Base-by-base conservation (phyloP, 1,140 invertebrate genomes). In the Plutomurus gul region DNA sequence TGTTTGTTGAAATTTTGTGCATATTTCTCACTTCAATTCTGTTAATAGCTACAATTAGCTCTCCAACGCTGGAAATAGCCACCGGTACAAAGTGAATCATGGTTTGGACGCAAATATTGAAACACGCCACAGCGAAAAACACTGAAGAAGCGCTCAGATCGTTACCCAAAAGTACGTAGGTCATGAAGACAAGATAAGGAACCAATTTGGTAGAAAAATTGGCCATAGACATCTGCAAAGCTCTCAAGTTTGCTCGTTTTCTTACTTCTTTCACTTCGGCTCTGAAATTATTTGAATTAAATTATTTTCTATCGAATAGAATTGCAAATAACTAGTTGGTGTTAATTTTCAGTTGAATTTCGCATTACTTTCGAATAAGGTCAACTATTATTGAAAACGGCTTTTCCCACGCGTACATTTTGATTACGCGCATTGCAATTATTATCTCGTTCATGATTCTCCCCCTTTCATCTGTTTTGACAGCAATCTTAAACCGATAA, bases 401-500 rank as follows among this genome's bases (percentile, higher is more conserved):
- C 76, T 89, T 89, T 82, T 93, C 92, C 92, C 92, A 93, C 1
- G 91, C 90, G 82, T 93, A 93, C 92, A 94, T 94, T 87, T 94
- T 95, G 22, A 95, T 92, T 0, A 90, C 89, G 87, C 92, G 82
- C 78, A 90, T 95, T 0, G 94, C 95, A 51, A 91, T 90, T 20
- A 97, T 91, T n/a, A 97, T 94, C 87, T 97, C 95, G 85, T 93
- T 95, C 93, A 96, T 96, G 71, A 95, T 86, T 70, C 92, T 88
- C 0, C 97, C 92, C 79, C 95, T 88, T 84, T 95, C 91, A 85
- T 97, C 96, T 0, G 95, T 96, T 82, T 90, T 89, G 4, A 88
- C 79, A 0, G 94, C 92, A n/a, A 92, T 93, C 81, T 89, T 87
- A 70, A 90, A 84, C 77, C 93, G 89, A 25, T 92, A 89, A 60